Percentiles rank a stretch among this genome's conserved stretches.
Evolutionary conservation across 2,113 vertebrate species (phyloP).

Genomic region (Phalacrocorax brasilianus): DNA sequence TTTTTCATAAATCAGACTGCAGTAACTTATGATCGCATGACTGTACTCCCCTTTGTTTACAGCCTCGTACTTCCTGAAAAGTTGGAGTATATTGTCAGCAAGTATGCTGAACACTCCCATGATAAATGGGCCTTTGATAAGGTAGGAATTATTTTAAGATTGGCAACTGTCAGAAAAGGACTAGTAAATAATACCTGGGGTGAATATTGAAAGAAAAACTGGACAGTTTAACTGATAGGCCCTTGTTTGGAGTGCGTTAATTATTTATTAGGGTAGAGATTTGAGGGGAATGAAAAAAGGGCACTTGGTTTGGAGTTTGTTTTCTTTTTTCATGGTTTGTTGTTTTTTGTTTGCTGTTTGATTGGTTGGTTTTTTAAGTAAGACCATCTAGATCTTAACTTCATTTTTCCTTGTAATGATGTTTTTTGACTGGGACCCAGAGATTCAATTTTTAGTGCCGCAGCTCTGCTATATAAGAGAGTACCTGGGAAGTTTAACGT

Average conservation of each 20-base stretch:
- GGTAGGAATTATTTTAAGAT: conserved; percentile 75
- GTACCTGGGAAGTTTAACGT: not conserved
- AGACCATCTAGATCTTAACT: not conserved
- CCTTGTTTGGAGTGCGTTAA: not conserved
- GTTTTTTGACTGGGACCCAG: not conserved
- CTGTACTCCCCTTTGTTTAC: conserved; percentile 16
- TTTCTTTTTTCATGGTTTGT: not conserved
- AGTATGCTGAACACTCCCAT: conserved; percentile 92
- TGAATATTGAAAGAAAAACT: conserved; percentile 19
- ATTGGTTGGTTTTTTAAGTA: not conserved
- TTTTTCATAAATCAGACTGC: not conserved
- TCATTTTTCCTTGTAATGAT: not conserved
- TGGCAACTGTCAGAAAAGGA: not conserved
- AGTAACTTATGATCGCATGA: not conserved
- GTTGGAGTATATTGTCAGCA: conserved; percentile 91
- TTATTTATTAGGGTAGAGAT: not conserved
- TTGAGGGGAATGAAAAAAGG: not conserved
- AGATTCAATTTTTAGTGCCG: not conserved
- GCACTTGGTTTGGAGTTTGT: not conserved
- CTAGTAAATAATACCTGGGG: not conserved
- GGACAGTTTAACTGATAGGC: not conserved
- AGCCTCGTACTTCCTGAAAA: conserved; percentile 95
- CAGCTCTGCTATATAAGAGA: not conserved
- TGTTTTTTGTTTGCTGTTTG: too few species aligned
- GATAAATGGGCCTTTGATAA: conserved; percentile 98